Percentiles rank a stretch among this genome's conserved stretches.
Evolutionary conservation across 2,888 invertebrate genomes (phyloP).

Genomic region (Conistra vaccinii): DNA sequence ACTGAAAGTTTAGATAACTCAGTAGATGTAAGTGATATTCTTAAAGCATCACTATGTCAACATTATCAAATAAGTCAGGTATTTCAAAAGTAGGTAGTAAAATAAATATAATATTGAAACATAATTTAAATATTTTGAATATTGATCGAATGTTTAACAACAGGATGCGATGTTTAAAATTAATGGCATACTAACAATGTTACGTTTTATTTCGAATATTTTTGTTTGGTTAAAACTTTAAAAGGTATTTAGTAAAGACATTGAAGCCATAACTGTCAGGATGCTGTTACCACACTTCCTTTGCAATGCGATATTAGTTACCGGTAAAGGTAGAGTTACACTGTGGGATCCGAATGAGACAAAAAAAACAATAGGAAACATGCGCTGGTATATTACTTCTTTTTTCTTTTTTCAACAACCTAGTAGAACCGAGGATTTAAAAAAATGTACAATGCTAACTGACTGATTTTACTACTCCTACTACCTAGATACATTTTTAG

Average conservation of each 20-base stretch:
- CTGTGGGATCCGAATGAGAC: conserved; percentile 22
- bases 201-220: background rate
- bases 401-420: no score
- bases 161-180: conserved; percentile 11
- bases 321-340: conserved; percentile 51
- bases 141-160: conserved; percentile 9
- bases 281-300: conserved; percentile 61
- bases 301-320: conserved; percentile 38
- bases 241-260: conserved; percentile 8
- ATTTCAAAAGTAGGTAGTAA: background rate
- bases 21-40: background rate
- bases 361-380: background rate
- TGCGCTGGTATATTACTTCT: background rate
- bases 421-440: no score
- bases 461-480: no score
- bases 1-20: background rate
- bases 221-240: conserved; percentile 1
- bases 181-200: background rate
- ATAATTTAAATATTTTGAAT: conserved; percentile 1
- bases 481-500: no score
- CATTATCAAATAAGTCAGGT: background rate
- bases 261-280: conserved; percentile 52
- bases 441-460: no score
- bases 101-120: background rate
- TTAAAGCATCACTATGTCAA: background rate